Percentiles rank a stretch among this genome's conserved stretches.
phyloP scores from a whole-genome alignment of 2,888 invertebrate genomes.

The Trissoscelio sp. region DNA sequence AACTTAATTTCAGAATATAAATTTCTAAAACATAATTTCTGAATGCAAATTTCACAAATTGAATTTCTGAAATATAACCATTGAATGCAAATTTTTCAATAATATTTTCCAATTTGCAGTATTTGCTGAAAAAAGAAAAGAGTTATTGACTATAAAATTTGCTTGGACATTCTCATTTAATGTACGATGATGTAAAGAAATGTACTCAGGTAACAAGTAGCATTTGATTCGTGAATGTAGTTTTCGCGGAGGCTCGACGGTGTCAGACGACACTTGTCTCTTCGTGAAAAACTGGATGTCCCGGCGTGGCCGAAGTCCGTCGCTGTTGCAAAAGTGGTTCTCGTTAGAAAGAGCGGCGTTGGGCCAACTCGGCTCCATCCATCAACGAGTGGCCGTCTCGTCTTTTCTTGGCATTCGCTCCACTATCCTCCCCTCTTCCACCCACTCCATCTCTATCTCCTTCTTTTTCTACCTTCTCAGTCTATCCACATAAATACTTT shows the following conservation, averaged over 20 bases:
- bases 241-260: conserved; percentile 78
- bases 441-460: conserved; percentile 37
- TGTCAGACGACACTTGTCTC: conserved; percentile 81
- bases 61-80: no score
- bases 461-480: conserved; percentile 39
- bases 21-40: no score
- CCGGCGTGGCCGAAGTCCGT: conserved; percentile 71
- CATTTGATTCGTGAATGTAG: conserved; percentile 61
- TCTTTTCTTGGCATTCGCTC: conserved; percentile 50
- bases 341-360: conserved; percentile 72
- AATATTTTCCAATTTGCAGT: no score
- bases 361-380: conserved; percentile 68
- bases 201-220: conserved; percentile 33
- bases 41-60: no score
- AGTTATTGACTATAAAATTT: no score
- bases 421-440: conserved; percentile 40
- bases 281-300: conserved; percentile 81
- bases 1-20: no score
- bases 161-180: conserved; percentile 47
- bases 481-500: conserved; percentile 18
- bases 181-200: conserved; percentile 42
- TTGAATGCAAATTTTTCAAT: no score
- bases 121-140: no score
- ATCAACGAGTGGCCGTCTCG: conserved; percentile 60
- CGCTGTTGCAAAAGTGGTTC: conserved; percentile 53